These are phyloP conservation scores for Mus spretus DNA, from an alignment of 2,797 vertebrate genomes.

Conservation along the genomic window DNA sequence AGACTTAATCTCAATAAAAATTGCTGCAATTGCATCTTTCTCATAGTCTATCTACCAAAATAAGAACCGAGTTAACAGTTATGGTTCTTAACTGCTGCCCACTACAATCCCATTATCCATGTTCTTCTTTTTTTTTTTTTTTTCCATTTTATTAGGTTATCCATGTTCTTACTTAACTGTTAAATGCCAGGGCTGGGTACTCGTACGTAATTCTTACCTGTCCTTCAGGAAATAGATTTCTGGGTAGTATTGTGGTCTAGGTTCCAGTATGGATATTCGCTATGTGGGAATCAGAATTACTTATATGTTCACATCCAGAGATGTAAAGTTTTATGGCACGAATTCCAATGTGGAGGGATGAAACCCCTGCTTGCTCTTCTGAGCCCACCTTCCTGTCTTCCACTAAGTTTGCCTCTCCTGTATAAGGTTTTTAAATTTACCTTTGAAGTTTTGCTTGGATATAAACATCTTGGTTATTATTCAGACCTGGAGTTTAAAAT, in stretches of 20 bases:
- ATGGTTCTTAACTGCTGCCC: not conserved
- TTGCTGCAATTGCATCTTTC: not conserved
- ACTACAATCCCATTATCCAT: not conserved
- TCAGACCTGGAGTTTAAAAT: not conserved
- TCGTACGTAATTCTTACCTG: not conserved
- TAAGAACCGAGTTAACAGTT: conserved; percentile 2
- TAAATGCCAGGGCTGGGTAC: not conserved
- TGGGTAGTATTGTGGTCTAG: not conserved
- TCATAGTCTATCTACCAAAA: conserved; percentile 33
- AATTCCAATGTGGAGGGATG: not conserved
- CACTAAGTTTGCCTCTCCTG: no score
- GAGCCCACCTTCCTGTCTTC: rapidly evolving
- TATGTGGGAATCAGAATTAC: not conserved
- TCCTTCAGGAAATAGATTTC: not conserved
- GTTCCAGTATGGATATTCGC: not conserved
- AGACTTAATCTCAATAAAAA: conserved; percentile 5
- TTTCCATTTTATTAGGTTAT: no score
- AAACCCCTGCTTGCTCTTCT: not conserved
- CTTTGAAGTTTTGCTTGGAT: not conserved
- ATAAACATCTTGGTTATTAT: not conserved
- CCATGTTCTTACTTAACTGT: not conserved
- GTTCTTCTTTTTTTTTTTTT: no score
- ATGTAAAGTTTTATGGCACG: not conserved
- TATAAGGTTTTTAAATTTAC: not conserved
- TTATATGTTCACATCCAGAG: not conserved